These are phyloP conservation scores for Aldabrachelys gigantea DNA, from an alignment of 2,113 vertebrate species.

Conservation along the genomic window DNA sequence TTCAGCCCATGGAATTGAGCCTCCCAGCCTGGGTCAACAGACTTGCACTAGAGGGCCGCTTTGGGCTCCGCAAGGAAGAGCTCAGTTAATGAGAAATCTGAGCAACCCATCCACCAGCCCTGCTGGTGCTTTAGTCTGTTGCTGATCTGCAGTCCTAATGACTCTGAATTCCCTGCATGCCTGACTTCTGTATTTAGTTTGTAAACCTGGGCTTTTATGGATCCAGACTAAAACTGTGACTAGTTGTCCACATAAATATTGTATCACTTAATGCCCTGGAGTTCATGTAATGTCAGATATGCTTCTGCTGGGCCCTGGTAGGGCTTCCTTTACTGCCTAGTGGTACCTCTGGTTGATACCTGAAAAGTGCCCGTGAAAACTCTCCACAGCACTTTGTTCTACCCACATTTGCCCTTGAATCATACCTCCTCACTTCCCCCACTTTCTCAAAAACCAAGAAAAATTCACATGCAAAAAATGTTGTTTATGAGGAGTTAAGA, in stretches of 20 bases:
- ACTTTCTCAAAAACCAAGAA: not conserved
- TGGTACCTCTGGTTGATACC: not conserved
- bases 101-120: not conserved
- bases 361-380: not conserved
- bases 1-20: too few relatives aligned
- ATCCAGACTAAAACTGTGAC: not conserved
- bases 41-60: not conserved
- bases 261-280: not conserved
- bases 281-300: not conserved
- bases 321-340: not conserved
- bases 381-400: not conserved
- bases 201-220: not conserved
- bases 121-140: not conserved
- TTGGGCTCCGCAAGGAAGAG: not conserved
- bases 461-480: not conserved
- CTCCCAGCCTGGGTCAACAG: too few relatives aligned
- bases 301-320: not conserved
- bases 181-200: not conserved
- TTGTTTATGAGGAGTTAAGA: not conserved
- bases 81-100: not conserved
- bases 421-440: not conserved
- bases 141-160: not conserved
- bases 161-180: not conserved
- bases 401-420: too few relatives aligned
- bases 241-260: not conserved